These are phyloP conservation scores for Megaustenia siamemsis DNA, from an alignment of 2,888 invertebrate species.

Conservation along the genomic window DNA sequence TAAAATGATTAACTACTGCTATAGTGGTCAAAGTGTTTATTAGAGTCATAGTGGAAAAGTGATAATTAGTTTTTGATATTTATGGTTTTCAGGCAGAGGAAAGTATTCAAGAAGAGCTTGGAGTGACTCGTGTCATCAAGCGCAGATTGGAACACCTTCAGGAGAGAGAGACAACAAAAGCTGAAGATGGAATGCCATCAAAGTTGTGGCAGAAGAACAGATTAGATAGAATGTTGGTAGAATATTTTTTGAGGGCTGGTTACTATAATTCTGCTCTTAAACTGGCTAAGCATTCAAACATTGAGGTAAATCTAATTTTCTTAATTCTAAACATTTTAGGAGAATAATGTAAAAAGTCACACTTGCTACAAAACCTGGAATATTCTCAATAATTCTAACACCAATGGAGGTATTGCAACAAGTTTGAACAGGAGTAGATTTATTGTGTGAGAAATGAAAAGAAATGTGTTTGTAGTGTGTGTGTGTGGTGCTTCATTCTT, in stretches of 20 bases:
- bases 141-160: slow-evolving; percentile 94
- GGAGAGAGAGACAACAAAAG: slow-evolving; percentile 81
- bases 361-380: too few species aligned
- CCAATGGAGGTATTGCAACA: too few species aligned
- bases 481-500: too few species aligned
- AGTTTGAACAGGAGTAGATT: too few species aligned
- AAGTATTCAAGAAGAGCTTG: slow-evolving; percentile 93
- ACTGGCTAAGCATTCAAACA: slow-evolving; percentile 87
- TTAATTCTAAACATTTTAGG: too few species aligned
- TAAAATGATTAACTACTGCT: not conserved
- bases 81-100: slow-evolving; percentile 86
- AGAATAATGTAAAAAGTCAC: too few species aligned
- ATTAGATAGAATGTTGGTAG: slow-evolving; percentile 96
- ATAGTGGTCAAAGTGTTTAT: not conserved
- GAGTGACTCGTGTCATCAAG: slow-evolving; percentile 94
- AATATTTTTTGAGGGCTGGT: slow-evolving; percentile 95
- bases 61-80: not conserved
- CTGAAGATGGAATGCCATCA: slow-evolving; percentile 39
- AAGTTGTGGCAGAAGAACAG: slow-evolving; percentile 90
- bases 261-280: slow-evolving; percentile 96
- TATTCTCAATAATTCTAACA: too few species aligned
- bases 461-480: too few species aligned
- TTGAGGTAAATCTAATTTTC: slow-evolving; percentile 79
- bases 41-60: too few species aligned
- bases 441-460: too few species aligned